Evolutionary conservation across 2,113 vertebrate genomes (phyloP).

Genomic region (Paradoxurus hermaphroditus): DNA sequence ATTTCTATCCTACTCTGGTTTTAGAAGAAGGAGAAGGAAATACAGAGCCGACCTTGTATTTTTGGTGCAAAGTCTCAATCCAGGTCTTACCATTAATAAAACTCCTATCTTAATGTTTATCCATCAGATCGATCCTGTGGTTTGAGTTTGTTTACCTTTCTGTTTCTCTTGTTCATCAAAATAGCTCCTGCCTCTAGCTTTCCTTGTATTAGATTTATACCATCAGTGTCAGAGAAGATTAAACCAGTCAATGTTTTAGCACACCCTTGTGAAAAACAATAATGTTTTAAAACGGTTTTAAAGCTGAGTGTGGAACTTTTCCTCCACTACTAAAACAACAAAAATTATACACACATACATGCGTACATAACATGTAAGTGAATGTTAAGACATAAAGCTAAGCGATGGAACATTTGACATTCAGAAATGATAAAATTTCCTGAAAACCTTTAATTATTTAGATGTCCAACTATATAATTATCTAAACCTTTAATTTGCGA

Average conservation of each 20-base stretch:
- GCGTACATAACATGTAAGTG: not conserved
- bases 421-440: not conserved
- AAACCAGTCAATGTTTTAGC: not conserved
- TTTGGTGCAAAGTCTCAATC: not conserved
- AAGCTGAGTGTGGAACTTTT: not conserved
- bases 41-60: not conserved
- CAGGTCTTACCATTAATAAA: not conserved
- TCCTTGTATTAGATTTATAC: not conserved
- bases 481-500: slow-evolving; percentile 31
- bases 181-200: not conserved
- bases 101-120: not conserved
- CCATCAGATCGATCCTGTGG: not conserved
- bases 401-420: not conserved
- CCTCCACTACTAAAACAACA: not conserved
- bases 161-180: not conserved
- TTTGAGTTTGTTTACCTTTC: not conserved
- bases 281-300: not conserved
- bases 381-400: slow-evolving; percentile 19
- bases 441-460: slow-evolving; percentile 46
- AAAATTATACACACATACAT: not conserved
- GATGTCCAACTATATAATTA: not conserved
- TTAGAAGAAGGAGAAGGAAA: not conserved
- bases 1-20: not conserved
- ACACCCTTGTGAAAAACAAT: not conserved
- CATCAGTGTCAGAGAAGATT: not conserved